A percentile compares a stretch with the other conserved stretches of the same genome.
Conservation (phyloP, 1,140 invertebrate genomes). For the Pseudomyrmex concolor region DNA sequence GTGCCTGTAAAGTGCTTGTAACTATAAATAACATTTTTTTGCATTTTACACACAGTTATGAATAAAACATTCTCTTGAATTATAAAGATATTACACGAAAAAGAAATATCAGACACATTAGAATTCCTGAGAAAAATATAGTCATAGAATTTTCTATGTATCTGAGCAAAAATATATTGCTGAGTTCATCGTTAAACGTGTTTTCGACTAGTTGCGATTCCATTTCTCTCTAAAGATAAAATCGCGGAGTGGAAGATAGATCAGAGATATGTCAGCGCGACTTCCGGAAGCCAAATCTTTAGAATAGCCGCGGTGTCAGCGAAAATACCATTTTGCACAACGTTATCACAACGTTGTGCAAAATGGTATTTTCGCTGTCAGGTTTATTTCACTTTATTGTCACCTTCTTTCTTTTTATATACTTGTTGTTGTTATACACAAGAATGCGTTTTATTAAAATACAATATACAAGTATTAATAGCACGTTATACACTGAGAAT, state of each 20-base stretch:
- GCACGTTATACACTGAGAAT: no score
- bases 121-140: not conserved
- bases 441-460: no score
- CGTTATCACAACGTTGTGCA: no score
- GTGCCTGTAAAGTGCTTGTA: no score
- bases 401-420: not conserved
- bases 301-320: slow-evolving; percentile 73
- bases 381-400: not conserved
- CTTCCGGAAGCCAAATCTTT: slow-evolving; percentile 70
- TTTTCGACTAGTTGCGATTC: slow-evolving; percentile 14
- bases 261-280: slow-evolving; percentile 69
- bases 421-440: slow-evolving; percentile 4
- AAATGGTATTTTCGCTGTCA: no score
- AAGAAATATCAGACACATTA: not conserved
- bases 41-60: no score
- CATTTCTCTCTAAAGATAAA: slow-evolving; percentile 36
- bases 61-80: slow-evolving; percentile 26
- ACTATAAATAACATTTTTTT: not conserved
- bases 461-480: no score
- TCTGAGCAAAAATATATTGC: slow-evolving; percentile 10
- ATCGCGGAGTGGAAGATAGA: slow-evolving; percentile 41
- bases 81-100: not conserved
- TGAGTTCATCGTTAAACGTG: slow-evolving; percentile 8
- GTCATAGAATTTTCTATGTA: not conserved
- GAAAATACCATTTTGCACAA: not conserved